Conservation (phyloP, 1,140 invertebrate genomes). For the Lutraria rhynchaena region DNA sequence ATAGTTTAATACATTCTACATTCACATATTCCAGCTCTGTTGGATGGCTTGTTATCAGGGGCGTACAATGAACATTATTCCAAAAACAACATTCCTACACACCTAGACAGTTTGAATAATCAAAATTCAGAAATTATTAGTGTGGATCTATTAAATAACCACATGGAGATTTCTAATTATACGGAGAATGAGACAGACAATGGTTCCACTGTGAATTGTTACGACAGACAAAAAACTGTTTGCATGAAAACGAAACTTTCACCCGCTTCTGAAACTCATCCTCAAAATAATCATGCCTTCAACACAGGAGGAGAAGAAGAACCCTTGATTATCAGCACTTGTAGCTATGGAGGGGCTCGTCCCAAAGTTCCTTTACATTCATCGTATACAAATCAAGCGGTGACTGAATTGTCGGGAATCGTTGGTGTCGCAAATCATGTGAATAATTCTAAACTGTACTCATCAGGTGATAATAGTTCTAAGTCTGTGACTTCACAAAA, state of each 20-base stretch:
- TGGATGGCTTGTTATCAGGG: constrained; percentile 54
- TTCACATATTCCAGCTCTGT: constrained; percentile 36
- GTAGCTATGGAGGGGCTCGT: constrained; percentile 69
- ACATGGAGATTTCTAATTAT: constrained; percentile 25
- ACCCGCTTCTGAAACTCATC: constrained; percentile 70
- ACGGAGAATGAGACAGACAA: constrained; percentile 23
- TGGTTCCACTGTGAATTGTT: constrained; percentile 33
- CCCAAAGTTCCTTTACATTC: constrained; percentile 65
- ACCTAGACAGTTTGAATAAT: constrained; percentile 24
- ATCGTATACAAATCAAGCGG: constrained; percentile 29
- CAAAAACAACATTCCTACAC: constrained; percentile 19
- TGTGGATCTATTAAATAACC: constrained; percentile 55
- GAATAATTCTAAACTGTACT: constrained; percentile 22
- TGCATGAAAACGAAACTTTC: constrained; percentile 67
- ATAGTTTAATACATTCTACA: too few relatives aligned
- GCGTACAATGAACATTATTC: constrained; percentile 55
- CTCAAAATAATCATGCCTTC: constrained; percentile 71
- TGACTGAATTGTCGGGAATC: constrained; percentile 16
- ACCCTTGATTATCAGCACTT: constrained; percentile 63
- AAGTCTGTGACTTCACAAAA: constrained; percentile 46
- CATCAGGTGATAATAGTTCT: constrained; percentile 38
- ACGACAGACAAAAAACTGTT: constrained; percentile 50
- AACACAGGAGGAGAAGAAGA: constrained; percentile 63
- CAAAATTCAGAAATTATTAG: constrained; percentile 44
- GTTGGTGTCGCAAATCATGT: constrained; percentile 35